A percentile compares a stretch with the other conserved stretches of the same genome.
phyloP scores from a whole-genome alignment of 2,888 invertebrate genomes.

The Lingula anatina region DNA sequence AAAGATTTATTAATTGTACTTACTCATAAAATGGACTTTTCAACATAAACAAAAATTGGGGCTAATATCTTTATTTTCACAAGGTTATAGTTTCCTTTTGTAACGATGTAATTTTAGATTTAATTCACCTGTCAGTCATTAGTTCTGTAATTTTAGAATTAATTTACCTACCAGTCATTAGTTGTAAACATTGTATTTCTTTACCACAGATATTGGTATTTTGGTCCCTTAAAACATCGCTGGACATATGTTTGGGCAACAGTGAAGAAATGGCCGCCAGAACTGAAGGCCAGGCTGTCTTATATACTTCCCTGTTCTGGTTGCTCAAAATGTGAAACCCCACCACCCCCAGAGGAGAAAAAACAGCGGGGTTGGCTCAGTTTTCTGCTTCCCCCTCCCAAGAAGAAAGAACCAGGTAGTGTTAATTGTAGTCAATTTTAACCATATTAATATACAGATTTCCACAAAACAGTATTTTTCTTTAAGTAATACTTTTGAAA shows the following conservation, averaged over 20 bases:
- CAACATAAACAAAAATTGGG: no score
- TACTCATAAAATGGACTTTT: no score
- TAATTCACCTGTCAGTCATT: no score
- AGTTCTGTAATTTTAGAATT: no score
- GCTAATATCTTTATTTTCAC: no score
- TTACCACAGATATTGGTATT: conserved; percentile 83
- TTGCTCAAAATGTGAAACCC: conserved; percentile 73
- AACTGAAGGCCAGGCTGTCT: conserved; percentile 61
- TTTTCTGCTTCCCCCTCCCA: neutral
- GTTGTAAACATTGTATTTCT: no score
- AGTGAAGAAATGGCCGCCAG: conserved; percentile 53
- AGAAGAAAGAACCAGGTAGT: neutral
- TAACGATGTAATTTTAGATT: no score
- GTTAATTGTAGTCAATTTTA: neutral
- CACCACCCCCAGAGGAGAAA: conserved; percentile 28
- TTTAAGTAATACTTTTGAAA: neutral
- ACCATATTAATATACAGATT: neutral
- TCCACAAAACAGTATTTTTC: neutral
- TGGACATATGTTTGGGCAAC: conserved; percentile 66
- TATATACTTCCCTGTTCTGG: conserved; percentile 78
- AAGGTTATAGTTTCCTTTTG: no score
- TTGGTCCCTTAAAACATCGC: conserved; percentile 71
- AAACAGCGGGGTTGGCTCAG: neutral
- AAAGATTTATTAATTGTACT: no score
- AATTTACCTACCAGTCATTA: no score